Evolutionary conservation across 2,797 vertebrate species (phyloP).

Genomic region (Neomorphus geoffroyi): DNA sequence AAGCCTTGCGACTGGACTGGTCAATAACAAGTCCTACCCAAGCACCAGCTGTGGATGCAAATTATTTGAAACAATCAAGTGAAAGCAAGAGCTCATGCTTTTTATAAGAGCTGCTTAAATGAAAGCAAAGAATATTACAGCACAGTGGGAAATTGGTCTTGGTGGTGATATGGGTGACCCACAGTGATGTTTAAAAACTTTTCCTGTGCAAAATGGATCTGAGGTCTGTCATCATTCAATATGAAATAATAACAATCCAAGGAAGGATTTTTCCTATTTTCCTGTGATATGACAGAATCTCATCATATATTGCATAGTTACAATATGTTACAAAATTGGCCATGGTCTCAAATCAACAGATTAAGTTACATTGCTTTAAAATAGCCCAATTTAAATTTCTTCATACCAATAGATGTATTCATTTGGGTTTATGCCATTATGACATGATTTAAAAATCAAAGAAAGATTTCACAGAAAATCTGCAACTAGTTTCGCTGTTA

Average conservation of each 20-base stretch:
- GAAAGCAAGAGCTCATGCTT: neutral
- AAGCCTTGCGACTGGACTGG: neutral
- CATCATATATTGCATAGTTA: neutral
- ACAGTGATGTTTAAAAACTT: neutral
- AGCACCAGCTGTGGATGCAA: neutral
- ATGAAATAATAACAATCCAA: neutral
- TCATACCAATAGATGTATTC: neutral
- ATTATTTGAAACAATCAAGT: neutral
- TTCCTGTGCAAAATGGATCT: neutral
- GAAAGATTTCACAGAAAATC: neutral
- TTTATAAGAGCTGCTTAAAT: neutral
- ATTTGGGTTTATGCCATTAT: neutral
- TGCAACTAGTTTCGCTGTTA: neutral
- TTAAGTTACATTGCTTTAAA: neutral
- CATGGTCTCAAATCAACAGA: neutral
- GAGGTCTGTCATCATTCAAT: neutral
- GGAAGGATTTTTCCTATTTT: neutral
- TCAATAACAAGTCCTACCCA: neutral
- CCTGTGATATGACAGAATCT: neutral
- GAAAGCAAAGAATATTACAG: neutral
- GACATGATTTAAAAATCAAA: neutral
- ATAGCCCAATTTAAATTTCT: neutral
- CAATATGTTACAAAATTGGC: neutral
- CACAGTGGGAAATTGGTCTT: neutral
- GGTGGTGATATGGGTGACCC: neutral